A percentile compares a stretch with the other conserved stretches of the same genome.
Conservation (phyloP, 2,888 invertebrate species). For the Acanthosepion esculentum region DNA sequence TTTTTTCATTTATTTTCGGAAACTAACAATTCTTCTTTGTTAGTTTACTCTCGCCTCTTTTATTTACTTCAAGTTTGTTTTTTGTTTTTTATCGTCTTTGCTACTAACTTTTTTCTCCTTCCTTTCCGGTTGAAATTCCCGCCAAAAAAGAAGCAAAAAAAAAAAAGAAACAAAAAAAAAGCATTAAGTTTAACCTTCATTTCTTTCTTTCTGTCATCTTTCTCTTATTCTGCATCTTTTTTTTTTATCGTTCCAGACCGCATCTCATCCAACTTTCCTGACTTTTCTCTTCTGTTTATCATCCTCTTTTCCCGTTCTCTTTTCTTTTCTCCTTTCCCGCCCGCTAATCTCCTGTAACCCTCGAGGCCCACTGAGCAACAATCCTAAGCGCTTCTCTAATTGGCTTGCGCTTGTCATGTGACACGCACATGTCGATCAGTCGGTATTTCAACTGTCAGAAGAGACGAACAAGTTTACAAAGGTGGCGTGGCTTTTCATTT, state of each 20-base stretch:
- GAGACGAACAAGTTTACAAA: slow-evolving; percentile 33
- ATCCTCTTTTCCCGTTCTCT: background rate
- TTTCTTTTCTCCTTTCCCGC: background rate
- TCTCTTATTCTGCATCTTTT: background rate
- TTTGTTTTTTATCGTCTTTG: background rate
- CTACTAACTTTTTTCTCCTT: background rate
- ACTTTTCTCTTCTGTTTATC: background rate
- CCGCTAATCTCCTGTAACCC: background rate
- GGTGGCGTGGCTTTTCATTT: slow-evolving; percentile 11
- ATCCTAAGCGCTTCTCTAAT: slow-evolving; percentile 33
- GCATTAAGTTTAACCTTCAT: too few relatives aligned
- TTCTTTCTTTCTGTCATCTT: background rate
- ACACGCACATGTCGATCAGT: slow-evolving; percentile 33
- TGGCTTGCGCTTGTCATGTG: slow-evolving; percentile 33
- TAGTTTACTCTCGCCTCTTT: background rate
- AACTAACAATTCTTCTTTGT: background rate
- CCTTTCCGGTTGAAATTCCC: too few relatives aligned
- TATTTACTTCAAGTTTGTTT: background rate
- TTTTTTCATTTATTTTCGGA: background rate
- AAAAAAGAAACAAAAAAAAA: too few relatives aligned
- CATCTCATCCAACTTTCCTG: background rate
- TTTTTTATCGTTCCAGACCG: background rate
- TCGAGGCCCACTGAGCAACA: background rate
- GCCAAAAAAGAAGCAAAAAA: too few relatives aligned
- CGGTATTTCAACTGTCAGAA: slow-evolving; percentile 9